These are phyloP conservation scores for Drosophila simulans DNA, from an alignment of 1,140 invertebrate genomes.

Conservation along the genomic window DNA sequence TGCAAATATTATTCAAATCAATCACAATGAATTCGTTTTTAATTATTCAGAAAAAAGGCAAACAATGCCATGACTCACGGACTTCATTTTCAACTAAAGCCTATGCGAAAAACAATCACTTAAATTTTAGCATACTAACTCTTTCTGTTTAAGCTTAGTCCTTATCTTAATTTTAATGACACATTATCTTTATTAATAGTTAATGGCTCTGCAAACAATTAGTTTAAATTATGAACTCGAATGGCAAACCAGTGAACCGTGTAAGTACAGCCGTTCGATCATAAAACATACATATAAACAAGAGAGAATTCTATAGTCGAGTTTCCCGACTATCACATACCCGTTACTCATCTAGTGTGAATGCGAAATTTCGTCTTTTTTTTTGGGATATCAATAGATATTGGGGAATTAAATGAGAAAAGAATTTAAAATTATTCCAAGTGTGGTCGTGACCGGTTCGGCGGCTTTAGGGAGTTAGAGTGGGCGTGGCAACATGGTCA, in stretches of 20 bases:
- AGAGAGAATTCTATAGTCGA: no score
- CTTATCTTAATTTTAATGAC: constrained; percentile 1
- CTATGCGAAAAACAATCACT: no score
- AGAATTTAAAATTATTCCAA: no score
- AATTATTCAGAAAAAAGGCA: constrained; percentile 11
- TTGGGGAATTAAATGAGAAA: no score
- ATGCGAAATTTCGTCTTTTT: no score
- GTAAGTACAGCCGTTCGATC: not conserved
- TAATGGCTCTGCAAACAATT: constrained; percentile 24
- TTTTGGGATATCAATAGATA: no score
- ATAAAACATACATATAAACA: not conserved
- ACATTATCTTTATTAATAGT: constrained; percentile 25
- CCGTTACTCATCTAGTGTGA: no score
- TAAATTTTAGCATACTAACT: not conserved
- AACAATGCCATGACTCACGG: not conserved
- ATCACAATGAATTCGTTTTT: constrained; percentile 9
- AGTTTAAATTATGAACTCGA: constrained; percentile 16
- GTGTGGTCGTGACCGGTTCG: no score
- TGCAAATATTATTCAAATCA: constrained; percentile 24
- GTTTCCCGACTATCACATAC: no score
- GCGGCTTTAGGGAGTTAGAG: no score
- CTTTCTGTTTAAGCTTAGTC: not conserved
- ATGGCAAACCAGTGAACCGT: constrained; percentile 1
- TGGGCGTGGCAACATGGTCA: no score
- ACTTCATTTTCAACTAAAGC: no score